These are phyloP conservation scores for Diplodus puntazzo DNA, from an alignment of 2,797 vertebrate genomes.

Conservation along the genomic window DNA sequence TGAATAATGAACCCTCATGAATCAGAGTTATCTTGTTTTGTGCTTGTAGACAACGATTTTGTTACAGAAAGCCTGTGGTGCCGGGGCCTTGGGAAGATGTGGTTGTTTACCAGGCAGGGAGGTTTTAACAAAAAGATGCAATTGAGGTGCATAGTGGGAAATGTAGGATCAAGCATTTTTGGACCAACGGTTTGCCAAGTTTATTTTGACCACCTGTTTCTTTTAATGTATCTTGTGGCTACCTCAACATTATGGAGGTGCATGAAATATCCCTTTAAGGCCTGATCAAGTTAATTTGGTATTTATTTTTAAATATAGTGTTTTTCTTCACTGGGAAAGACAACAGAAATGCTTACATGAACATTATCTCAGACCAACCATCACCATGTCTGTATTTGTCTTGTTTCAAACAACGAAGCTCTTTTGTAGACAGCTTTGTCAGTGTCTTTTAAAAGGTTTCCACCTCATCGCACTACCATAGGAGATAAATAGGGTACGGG, in stretches of 20 bases:
- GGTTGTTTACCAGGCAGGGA: not conserved
- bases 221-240: not conserved
- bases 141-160: not conserved
- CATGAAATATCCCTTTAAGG: not conserved
- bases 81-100: not conserved
- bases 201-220: not conserved
- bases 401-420: not conserved
- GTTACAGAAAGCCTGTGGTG: not conserved
- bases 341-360: not conserved
- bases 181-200: not conserved
- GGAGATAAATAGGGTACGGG: slow-evolving; percentile 22
- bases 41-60: not conserved
- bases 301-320: too few species aligned
- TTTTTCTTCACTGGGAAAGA: not conserved
- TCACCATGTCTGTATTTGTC: not conserved
- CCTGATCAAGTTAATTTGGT: not conserved
- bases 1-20: not conserved
- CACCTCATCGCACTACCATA: not conserved
- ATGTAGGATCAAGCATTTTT: not conserved
- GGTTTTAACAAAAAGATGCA: not conserved
- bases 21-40: not conserved
- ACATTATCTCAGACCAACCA: not conserved
- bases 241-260: not conserved
- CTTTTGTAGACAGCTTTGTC: slow-evolving; percentile 2
- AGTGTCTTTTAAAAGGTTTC: slow-evolving; percentile 11